Evolutionary conservation across 2,113 vertebrate species (phyloP).

Genomic region (Barbus barbus): DNA sequence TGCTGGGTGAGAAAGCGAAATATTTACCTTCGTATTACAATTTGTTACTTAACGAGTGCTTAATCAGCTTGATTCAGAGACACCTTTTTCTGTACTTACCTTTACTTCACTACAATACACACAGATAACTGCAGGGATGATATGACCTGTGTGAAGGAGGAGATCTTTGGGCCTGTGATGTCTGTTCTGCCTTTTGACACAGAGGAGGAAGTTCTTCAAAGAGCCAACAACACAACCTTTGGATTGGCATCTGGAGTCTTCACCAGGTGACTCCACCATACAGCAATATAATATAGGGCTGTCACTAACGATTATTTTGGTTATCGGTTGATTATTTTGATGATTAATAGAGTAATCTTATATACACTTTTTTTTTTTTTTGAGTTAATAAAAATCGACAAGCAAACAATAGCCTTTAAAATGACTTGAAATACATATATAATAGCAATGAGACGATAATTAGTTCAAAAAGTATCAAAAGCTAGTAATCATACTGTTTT

Average conservation of each 20-base stretch:
- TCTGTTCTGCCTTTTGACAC: constrained; percentile 91
- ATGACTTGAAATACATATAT: no score
- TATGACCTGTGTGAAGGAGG: constrained; percentile 94
- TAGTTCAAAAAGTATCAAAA: no score
- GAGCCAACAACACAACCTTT: constrained; percentile 88
- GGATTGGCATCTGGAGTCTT: constrained; percentile 95
- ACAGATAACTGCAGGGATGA: constrained; percentile 90
- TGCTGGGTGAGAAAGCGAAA: constrained; percentile 79
- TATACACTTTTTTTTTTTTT: no score
- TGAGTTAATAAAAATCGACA: no score
- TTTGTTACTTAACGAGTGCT: neutral
- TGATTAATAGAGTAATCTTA: no score
- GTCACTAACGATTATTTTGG: no score
- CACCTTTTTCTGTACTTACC: neutral
- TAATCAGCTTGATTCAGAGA: neutral
- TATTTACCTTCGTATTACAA: neutral
- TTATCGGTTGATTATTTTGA: no score
- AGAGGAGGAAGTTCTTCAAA: constrained; percentile 86
- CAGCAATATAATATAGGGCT: neutral
- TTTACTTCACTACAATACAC: neutral
- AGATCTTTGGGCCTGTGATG: constrained; percentile 98
- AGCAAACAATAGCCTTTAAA: no score
- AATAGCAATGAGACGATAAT: no score
- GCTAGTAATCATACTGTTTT: no score
- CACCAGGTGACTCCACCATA: constrained; percentile 79